phyloP scores from a whole-genome alignment of 2,797 vertebrate species.

The Schizopygopsis pylzovi region DNA sequence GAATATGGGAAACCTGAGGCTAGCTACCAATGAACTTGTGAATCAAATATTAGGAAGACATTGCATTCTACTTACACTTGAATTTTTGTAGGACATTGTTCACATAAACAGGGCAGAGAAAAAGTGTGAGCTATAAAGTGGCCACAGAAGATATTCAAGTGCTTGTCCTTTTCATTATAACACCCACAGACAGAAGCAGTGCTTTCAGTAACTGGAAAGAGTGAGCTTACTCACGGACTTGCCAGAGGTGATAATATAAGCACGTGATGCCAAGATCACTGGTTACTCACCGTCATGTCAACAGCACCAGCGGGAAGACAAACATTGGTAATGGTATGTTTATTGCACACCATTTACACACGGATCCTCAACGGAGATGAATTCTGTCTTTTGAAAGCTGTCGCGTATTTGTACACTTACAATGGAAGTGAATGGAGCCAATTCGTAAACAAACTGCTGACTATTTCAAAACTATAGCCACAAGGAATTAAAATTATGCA shows the following conservation, averaged over 20 bases:
- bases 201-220: no score
- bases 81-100: background rate
- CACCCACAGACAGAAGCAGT: no score
- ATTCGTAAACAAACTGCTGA: background rate
- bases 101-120: background rate
- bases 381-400: background rate
- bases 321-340: background rate
- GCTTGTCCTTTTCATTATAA: no score
- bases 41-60: background rate
- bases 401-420: background rate
- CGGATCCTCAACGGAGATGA: background rate
- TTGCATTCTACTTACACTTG: background rate
- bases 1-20: background rate
- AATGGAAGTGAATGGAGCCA: background rate
- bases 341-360: background rate
- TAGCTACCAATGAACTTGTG: background rate
- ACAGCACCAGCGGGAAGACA: background rate
- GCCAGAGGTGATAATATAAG: background rate
- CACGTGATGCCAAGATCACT: background rate
- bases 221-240: no score
- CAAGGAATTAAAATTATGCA: background rate
- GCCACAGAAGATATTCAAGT: background rate
- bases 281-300: background rate
- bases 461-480: background rate
- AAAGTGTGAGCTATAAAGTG: background rate